Conservation (phyloP, 2,888 invertebrate genomes). For the Abscondita cerata region DNA sequence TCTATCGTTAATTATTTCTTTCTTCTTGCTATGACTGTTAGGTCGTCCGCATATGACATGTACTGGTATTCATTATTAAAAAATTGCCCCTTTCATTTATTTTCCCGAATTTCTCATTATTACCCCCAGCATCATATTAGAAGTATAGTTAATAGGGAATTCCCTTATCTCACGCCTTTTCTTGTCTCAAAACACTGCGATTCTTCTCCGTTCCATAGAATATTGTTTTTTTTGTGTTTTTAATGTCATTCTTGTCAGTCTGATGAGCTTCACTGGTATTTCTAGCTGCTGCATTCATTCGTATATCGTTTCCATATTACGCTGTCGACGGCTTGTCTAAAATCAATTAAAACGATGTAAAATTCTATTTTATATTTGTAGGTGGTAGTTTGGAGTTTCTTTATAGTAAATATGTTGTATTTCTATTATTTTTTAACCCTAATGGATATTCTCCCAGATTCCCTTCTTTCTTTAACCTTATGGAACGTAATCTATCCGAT, state of each 20-base stretch:
- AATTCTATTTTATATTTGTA: too few relatives aligned
- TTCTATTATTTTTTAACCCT: slow-evolving; percentile 2
- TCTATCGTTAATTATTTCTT: slow-evolving; percentile 11
- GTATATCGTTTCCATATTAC: background rate
- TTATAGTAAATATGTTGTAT: background rate
- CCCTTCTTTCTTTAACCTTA: background rate
- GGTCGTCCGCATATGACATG: too few relatives aligned
- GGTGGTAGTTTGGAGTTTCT: background rate
- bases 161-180: background rate
- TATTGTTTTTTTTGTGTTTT: too few relatives aligned
- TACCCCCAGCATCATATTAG: too few relatives aligned
- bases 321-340: background rate
- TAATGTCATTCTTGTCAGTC: too few relatives aligned
- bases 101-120: too few relatives aligned
- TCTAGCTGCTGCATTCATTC: background rate
- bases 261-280: background rate
- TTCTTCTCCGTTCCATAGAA: background rate
- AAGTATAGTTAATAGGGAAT: background rate
- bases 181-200: background rate
- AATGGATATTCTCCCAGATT: background rate
- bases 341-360: background rate
- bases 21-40: slow-evolving; percentile 18
- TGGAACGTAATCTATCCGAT: too few relatives aligned
- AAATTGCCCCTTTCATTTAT: too few relatives aligned
- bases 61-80: too few relatives aligned